Evolutionary conservation across 2,113 vertebrate species (phyloP).

Genomic region (Xiphophorus maculatus): DNA sequence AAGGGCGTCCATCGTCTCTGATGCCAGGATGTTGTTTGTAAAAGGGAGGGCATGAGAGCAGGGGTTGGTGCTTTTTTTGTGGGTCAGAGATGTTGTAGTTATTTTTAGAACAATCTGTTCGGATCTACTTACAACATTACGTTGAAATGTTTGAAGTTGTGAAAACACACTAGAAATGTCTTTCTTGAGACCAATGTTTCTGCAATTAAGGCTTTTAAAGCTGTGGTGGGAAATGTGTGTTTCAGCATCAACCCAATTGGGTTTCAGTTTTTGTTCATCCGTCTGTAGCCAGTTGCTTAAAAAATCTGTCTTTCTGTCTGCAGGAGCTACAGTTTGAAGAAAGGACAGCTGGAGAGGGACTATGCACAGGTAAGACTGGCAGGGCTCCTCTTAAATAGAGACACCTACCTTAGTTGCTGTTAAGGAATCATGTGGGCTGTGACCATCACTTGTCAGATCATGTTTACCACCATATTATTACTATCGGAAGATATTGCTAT

Average conservation of each 20-base stretch:
- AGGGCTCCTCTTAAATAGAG: not conserved
- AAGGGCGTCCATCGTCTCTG: conserved; percentile 44
- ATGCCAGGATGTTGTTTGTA: conserved; percentile 35
- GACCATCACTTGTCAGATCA: not conserved
- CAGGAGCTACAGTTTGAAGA: conserved; percentile 98
- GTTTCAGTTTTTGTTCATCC: not conserved
- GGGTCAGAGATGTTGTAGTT: not conserved
- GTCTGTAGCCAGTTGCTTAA: not conserved
- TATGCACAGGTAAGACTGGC: conserved; percentile 90
- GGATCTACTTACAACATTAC: not conserved
- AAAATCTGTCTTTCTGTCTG: conserved; percentile 31
- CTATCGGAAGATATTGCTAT: not conserved
- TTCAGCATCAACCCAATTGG: not conserved
- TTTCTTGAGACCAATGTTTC: not conserved
- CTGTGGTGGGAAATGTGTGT: not conserved
- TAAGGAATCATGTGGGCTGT: no score
- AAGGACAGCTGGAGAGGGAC: conserved; percentile 94
- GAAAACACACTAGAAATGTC: not conserved
- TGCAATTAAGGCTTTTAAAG: not conserved
- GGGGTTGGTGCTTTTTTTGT: not conserved
- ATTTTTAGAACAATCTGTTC: not conserved
- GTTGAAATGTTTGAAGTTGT: not conserved
- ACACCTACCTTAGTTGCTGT: no score
- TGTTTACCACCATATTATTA: no score
- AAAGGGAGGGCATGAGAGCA: not conserved